A percentile compares a stretch with the other conserved stretches of the same genome.
These are phyloP conservation scores for Stenodema calcarata DNA, from an alignment of 2,888 invertebrate genomes.

Conservation along the genomic window DNA sequence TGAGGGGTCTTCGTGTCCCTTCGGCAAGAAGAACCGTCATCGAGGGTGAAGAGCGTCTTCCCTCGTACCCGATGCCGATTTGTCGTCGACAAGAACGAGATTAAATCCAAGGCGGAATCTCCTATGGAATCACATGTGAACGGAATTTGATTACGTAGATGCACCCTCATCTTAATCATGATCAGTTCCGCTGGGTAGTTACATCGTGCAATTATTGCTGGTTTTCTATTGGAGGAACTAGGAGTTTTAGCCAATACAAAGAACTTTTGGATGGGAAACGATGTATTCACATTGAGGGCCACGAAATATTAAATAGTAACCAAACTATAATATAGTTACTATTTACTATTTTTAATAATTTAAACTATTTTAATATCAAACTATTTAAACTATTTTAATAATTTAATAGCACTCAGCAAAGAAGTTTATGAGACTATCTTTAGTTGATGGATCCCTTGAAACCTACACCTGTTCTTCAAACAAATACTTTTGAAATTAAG, in stretches of 20 bases:
- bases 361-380: no score
- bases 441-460: no score
- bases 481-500: no score
- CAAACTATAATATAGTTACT: no score
- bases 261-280: no score
- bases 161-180: background rate
- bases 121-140: conserved; percentile 18
- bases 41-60: background rate
- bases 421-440: no score
- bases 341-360: no score
- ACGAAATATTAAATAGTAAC: no score
- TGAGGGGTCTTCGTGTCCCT: conserved; percentile 15
- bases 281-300: no score
- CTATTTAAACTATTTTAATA: no score
- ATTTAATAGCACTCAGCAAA: no score
- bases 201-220: conserved; percentile 40
- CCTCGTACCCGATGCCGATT: conserved; percentile 8
- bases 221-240: background rate
- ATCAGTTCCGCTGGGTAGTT: conserved; percentile 43
- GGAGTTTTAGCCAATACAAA: background rate
- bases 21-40: conserved; percentile 39
- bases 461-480: no score
- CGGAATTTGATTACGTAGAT: conserved; percentile 47
- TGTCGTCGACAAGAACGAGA: conserved; percentile 44
- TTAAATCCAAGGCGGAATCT: conserved; percentile 36